Conservation (phyloP, 1,140 invertebrate species). For the Brachionus rubens region DNA sequence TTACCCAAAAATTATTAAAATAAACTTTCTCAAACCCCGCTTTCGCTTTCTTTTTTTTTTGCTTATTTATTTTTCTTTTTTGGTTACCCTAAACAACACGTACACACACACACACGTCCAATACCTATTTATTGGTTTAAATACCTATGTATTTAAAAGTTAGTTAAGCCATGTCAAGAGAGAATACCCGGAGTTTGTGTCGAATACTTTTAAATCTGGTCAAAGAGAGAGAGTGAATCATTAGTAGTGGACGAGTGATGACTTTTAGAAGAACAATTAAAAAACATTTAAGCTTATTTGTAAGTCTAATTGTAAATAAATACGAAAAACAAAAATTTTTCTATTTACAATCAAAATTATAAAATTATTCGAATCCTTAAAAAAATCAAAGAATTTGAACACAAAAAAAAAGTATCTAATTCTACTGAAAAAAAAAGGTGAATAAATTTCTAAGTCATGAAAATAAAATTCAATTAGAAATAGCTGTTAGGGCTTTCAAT, state of each 20-base stretch:
- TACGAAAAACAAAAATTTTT: not conserved
- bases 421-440: not conserved
- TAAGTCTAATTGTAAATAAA: not conserved
- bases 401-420: constrained; percentile 21
- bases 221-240: no score
- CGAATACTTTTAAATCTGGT: no score
- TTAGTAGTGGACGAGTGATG: no score
- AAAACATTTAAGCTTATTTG: not conserved
- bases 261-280: no score
- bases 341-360: constrained; percentile 20
- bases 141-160: constrained; percentile 1
- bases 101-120: not conserved
- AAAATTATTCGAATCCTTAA: constrained; percentile 28
- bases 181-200: no score
- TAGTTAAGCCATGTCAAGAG: no score
- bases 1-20: constrained; percentile 20
- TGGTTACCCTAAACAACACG: constrained; percentile 4
- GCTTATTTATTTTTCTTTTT: no score
- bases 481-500: not conserved
- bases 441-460: no score
- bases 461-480: constrained; percentile 24
- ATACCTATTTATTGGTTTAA: not conserved
- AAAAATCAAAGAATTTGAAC: not conserved
- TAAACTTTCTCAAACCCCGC: constrained; percentile 35
- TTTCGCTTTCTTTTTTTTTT: no score